Conservation (phyloP, 2,888 invertebrate genomes). For the Ennomos quercinarius region DNA sequence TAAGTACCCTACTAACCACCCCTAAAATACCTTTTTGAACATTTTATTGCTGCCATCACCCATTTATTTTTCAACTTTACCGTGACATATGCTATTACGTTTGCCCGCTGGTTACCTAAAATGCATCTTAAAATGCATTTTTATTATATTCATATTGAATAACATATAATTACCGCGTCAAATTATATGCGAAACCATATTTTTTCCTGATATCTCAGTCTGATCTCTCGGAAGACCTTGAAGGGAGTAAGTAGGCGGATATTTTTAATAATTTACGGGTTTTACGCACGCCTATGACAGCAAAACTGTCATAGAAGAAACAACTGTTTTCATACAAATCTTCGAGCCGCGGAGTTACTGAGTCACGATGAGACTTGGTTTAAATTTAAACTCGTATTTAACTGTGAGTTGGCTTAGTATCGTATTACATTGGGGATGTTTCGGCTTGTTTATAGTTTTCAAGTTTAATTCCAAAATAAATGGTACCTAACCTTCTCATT, state of each 20-base stretch:
- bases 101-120: too few species aligned
- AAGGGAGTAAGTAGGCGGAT: conserved; percentile 19
- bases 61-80: too few species aligned
- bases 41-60: too few species aligned
- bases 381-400: conserved; percentile 54
- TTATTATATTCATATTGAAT: conserved; percentile 6
- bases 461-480: too few species aligned
- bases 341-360: conserved; percentile 38
- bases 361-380: conserved; percentile 55
- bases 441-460: background rate
- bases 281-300: conserved; percentile 30
- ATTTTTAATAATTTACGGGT: conserved; percentile 16
- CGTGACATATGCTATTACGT: too few species aligned
- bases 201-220: conserved; percentile 16
- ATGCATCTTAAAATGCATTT: too few species aligned
- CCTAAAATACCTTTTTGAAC: too few species aligned
- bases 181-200: conserved; percentile 18
- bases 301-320: conserved; percentile 10
- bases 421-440: conserved; percentile 42
- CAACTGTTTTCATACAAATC: conserved; percentile 38
- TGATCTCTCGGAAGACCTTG: conserved; percentile 21
- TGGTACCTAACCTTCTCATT: too few species aligned
- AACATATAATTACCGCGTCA: conserved; percentile 16
- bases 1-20: too few species aligned
- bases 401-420: conserved; percentile 46